Evolutionary conservation across 2,113 vertebrate species (phyloP), one percentile per base, ranked within the genome.

Genomic region (Apteryx mantelli): DNA sequence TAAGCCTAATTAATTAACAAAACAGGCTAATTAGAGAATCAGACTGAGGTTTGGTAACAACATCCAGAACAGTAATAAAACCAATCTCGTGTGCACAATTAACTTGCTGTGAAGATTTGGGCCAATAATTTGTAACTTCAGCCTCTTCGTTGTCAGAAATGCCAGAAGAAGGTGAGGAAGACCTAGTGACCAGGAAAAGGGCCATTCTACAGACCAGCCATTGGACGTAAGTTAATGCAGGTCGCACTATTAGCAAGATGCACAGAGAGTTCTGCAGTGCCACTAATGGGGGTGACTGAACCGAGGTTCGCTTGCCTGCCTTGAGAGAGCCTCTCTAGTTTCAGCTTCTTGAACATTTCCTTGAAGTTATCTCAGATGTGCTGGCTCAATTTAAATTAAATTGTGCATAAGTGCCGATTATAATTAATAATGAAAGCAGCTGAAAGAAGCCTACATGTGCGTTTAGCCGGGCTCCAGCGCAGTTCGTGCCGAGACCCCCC

Each of bases 1-100:
- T 93, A 96, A 88, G 28, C 48, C 26, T 73, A 89, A 88, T 89
- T 89, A 91, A 87, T 91, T 91, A 85, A 82, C 38, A 69, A 74
- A 89, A 44, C 25, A 28, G 55, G 75, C 75, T 91, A 94, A 93
- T 94, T 91, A 82, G 36, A 38, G 63, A 80, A 77, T 66, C 82
- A 88, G 64, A 46, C 53, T 74, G 84, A 77, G 58, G 91, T 80
- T 95, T 93, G 58, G 3, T 78, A 55, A 55, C 71, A 32, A 7
- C 52, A 86, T 66, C 50, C 78, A 77, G 75, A 87, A 60, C 34
- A 32, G 50, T 63, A 52, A 44, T n/a, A 63, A 73, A 93, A 77
- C 66, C 76, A 91, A 82, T 92, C 70, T 85, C 58, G 50, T 61
- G 26, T 28, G 30, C 63, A n/a, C 70, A 61, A 4, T 80, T 83